Percentiles rank a stretch among this genome's conserved stretches.
Evolutionary conservation across 2,797 vertebrate species (phyloP).

Genomic region (Eutrigla gurnardus): DNA sequence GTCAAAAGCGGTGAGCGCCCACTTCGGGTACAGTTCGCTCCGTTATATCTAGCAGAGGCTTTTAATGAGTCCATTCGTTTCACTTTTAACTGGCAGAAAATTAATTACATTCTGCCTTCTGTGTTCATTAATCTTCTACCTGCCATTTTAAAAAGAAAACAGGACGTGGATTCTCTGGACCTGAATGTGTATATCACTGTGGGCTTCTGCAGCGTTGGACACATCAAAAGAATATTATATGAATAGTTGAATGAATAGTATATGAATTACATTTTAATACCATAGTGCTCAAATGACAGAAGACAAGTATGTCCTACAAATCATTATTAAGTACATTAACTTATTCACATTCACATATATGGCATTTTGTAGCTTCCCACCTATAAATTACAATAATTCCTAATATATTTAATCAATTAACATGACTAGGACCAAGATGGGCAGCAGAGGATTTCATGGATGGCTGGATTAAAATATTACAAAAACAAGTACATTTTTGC

Average conservation of each 20-base stretch:
- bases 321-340: not conserved
- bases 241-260: too few species aligned
- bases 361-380: not conserved
- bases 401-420: not conserved
- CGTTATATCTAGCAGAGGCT: constrained; percentile 32
- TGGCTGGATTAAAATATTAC: not conserved
- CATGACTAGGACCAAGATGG: not conserved
- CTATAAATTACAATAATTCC: not conserved
- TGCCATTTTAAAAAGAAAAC: constrained; percentile 18
- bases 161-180: constrained; percentile 1
- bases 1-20: constrained; percentile 64
- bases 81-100: constrained; percentile 20
- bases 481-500: not conserved
- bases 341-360: constrained; percentile 1
- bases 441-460: not conserved
- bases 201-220: not conserved
- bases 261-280: too few species aligned
- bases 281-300: not conserved
- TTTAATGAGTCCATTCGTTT: constrained; percentile 50
- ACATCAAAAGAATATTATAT: not conserved
- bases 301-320: not conserved
- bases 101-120: constrained; percentile 5
- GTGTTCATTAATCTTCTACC: constrained; percentile 6
- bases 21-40: constrained; percentile 44
- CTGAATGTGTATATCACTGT: constrained; percentile 5